Percentiles rank a stretch among this genome's conserved stretches.
Evolutionary conservation across 2,797 vertebrate species (phyloP).

Genomic region (Rhyacichthys aspro): DNA sequence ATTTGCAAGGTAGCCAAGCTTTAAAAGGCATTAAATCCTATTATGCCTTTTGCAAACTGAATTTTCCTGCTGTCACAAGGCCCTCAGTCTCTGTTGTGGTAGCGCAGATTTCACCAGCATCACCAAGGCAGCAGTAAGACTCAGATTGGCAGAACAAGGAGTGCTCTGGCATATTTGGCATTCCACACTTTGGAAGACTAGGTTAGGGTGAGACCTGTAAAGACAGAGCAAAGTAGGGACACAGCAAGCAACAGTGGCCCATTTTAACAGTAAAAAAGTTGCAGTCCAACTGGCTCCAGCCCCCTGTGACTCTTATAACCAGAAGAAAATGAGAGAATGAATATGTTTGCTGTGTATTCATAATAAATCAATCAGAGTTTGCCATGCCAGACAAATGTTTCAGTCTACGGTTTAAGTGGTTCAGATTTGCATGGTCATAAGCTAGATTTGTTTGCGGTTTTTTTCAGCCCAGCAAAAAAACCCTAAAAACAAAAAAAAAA

Average conservation of each 20-base stretch:
- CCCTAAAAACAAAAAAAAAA: no score
- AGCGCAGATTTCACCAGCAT: slow-evolving; percentile 39
- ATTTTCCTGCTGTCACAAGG: neutral
- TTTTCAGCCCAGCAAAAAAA: no score
- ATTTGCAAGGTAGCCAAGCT: neutral
- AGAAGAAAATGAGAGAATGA: no score
- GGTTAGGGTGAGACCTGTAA: slow-evolving; percentile 37
- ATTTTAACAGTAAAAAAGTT: slow-evolving; percentile 11
- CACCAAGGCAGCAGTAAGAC: slow-evolving; percentile 46
- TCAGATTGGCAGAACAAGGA: slow-evolving; percentile 46
- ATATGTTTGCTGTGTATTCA: no score
- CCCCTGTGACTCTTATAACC: no score
- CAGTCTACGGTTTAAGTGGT: no score
- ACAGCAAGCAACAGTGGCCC: no score
- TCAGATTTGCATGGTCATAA: no score
- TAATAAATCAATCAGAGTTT: no score
- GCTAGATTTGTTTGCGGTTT: no score
- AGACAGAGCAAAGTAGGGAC: neutral
- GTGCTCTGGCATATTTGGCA: slow-evolving; percentile 52
- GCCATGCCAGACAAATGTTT: no score
- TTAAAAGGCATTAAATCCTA: neutral
- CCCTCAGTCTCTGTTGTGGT: slow-evolving; percentile 5
- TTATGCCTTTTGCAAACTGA: neutral
- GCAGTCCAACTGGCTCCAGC: no score
- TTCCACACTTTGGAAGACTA: slow-evolving; percentile 51